Base-by-base conservation (phyloP, 2,113 vertebrate genomes). In the Sciurus niger region DNA sequence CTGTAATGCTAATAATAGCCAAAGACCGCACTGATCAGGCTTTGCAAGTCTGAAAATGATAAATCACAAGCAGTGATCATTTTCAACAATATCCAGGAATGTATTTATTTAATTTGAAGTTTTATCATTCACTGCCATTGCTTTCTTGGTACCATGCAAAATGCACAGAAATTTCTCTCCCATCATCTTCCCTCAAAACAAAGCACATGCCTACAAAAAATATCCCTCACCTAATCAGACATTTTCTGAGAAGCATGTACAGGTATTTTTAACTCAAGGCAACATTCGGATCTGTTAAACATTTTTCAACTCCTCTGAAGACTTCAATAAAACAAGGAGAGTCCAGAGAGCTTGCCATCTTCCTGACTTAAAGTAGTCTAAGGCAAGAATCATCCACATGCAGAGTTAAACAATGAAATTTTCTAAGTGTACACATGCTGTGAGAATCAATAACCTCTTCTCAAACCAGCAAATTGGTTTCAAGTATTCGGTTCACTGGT, bases 381-480 rank as follows among this genome's bases (percentile, higher is more conserved):
- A 17, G 85, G 30, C 84, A 96, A 90, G 68, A 97, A 95, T 17
- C 40, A 85, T 77, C 60, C 90, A 20, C 24, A 51, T 28, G 78
- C 10, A 96, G 72, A 98, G 96, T 94, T 89, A 97, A 98, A 97
- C 68, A 96, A 73, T 51, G 55, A 8, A 43, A 60, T 30, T 94
- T 90, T 90, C 67, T 94, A 97, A 84, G 6, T 74, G 58, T 20
- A 68, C 14, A 53, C 48, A 32, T 63, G 83, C 77, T 94, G 82
- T 63, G 96, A 40, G 43, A 97, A 98, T 97, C 96, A 95, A 96
- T 97, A 97, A 40, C 94, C n/a, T 94, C 46, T 95, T 89, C 83
- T 93, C 95, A 95, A 93, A 95, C 83, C 0, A 97, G 74, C 85
- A 96, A 95, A 95, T 96, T 97, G 65, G 10, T 96, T 98, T 97